Evolutionary conservation across 2,888 invertebrate genomes (phyloP).

Genomic region (Oscheius sp.): DNA sequence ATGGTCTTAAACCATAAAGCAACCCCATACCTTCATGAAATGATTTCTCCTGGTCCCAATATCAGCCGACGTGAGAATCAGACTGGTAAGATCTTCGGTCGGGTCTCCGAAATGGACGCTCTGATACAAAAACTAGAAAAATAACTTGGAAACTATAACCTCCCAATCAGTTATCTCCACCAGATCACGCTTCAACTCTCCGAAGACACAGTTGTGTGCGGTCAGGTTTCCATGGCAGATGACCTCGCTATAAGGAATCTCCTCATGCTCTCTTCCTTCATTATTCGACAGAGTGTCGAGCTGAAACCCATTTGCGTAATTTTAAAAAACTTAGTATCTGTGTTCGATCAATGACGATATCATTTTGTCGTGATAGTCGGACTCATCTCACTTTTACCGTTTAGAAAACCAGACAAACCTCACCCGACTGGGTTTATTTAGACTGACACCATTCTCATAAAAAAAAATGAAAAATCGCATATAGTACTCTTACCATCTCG

Average conservation of each 20-base stretch:
- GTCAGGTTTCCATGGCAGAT: conserved; percentile 51
- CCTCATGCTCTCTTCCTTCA: background rate
- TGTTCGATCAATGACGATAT: no score
- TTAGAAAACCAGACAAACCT: no score
- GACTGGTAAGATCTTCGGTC: conserved; percentile 48
- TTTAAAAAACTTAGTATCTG: background rate
- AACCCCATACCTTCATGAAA: conserved; percentile 43
- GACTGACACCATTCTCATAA: no score
- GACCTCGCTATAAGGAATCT: conserved; percentile 33
- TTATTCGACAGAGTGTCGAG: conserved; percentile 13
- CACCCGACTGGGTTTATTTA: no score
- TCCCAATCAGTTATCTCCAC: conserved; percentile 56
- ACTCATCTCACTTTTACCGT: no score
- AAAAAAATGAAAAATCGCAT: background rate
- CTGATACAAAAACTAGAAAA: conserved; percentile 35
- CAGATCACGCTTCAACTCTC: conserved; percentile 38
- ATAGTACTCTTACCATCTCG: conserved; percentile 38
- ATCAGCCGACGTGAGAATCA: conserved; percentile 49
- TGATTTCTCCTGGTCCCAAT: conserved; percentile 43
- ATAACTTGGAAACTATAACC: conserved; percentile 22
- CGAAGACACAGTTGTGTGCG: conserved; percentile 40
- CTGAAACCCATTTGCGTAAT: background rate
- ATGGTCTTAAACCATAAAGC: background rate
- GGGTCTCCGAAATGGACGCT: conserved; percentile 55
- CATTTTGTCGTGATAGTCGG: no score